phyloP scores from a whole-genome alignment of 2,888 invertebrate species.

The Caenorhabditis doughertyi region DNA sequence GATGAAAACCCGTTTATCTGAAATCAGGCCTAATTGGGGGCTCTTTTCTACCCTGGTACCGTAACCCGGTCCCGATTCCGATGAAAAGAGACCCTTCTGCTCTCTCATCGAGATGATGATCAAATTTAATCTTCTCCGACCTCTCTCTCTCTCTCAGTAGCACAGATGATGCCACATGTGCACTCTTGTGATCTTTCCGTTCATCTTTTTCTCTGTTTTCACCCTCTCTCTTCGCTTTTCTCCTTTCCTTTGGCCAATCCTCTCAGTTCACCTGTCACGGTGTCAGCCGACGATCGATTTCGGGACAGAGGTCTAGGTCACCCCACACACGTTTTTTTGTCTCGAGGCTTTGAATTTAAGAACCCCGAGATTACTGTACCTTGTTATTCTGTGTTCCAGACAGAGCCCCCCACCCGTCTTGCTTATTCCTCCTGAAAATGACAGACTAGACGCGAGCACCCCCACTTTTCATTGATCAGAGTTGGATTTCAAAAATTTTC shows the following conservation, averaged over 20 bases:
- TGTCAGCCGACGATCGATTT: slow-evolving; percentile 25
- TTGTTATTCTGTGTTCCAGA: not conserved
- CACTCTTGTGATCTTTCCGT: slow-evolving; percentile 13
- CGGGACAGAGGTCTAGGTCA: slow-evolving; percentile 47
- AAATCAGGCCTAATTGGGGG: too few relatives aligned
- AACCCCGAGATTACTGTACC: too few relatives aligned
- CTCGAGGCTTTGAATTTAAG: too few relatives aligned
- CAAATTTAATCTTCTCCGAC: slow-evolving; percentile 8
- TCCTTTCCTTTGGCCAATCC: not conserved
- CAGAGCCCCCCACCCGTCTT: too few relatives aligned
- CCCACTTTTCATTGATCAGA: too few relatives aligned
- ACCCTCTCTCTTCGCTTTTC: not conserved
- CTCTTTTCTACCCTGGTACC: not conserved
- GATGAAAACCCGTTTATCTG: not conserved
- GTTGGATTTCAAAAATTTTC: too few relatives aligned
- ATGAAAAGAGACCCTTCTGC: too few relatives aligned
- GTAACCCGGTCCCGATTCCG: not conserved
- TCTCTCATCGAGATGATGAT: too few relatives aligned
- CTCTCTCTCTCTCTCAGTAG: too few relatives aligned
- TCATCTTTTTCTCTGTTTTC: slow-evolving; percentile 31
- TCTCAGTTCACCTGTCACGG: slow-evolving; percentile 49
- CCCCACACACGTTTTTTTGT: not conserved
- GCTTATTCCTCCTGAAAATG: not conserved
- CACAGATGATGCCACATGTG: slow-evolving; percentile 18
- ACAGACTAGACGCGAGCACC: too few relatives aligned